Evolutionary conservation across 2,113 vertebrate genomes (phyloP).

Genomic region (Odocoileus virginianus): DNA sequence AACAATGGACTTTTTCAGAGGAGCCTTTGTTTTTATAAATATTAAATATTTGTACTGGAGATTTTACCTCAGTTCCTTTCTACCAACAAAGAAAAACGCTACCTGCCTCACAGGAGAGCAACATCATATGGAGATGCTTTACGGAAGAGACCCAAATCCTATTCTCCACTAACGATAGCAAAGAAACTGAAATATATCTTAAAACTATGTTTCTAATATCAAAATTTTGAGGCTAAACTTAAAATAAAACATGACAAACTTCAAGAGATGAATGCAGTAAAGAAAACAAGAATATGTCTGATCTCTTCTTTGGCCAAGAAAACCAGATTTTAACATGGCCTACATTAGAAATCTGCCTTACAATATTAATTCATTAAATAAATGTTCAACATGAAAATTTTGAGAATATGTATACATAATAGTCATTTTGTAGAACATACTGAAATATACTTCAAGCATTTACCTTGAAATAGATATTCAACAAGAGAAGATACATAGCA

Average conservation of each 20-base stretch:
- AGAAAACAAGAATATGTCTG: not conserved
- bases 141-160: not conserved
- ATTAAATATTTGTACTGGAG: not conserved
- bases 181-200: not conserved
- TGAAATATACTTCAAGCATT: conserved; percentile 2
- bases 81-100: not conserved
- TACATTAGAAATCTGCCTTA: not conserved
- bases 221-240: not conserved
- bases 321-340: not conserved
- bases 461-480: not conserved
- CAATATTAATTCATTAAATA: not conserved
- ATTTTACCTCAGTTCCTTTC: conserved; percentile 12
- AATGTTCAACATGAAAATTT: not conserved
- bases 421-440: not conserved
- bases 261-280: not conserved
- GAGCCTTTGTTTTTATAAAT: not conserved
- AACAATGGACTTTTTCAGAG: not conserved
- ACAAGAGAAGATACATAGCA: not conserved
- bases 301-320: not conserved
- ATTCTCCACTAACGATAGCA: not conserved
- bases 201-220: not conserved
- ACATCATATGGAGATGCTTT: not conserved
- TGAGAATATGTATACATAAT: not conserved
- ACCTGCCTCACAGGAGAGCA: not conserved
- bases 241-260: not conserved